Base-by-base conservation (phyloP, 2,888 invertebrate genomes). In the Sminthurides aquaticus region DNA sequence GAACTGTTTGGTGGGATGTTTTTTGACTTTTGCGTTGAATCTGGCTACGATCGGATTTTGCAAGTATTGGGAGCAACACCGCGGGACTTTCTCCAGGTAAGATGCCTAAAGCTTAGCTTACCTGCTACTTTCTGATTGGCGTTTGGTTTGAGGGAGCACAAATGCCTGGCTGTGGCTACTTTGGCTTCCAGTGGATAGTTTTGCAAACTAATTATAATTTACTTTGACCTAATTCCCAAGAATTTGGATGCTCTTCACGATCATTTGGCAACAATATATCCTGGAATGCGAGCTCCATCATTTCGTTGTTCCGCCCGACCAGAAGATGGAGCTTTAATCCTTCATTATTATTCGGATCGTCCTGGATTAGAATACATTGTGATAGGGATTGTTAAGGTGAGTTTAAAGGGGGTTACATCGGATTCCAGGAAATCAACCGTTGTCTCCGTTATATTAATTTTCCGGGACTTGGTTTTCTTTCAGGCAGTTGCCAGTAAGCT, bases 221-320 rank as follows among this genome's bases (percentile, higher is more conserved):
- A n/a, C n/a, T n/a, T n/a, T n/a, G n/a, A n/a, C n/a, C n/a, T n/a
- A n/a, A n/a, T n/a, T n/a, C n/a, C n/a, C 0, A 81, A 97, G 90
- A 96, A 96, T 80, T 81, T 98, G 76, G 97, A 98, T 78, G 95
- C 96, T 18, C 83, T 98, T 2, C 96, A 97, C 77, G 95, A 95
- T 77, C 95, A 95, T 78, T 82, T 96, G 76, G 91, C 92, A 65
- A 95, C 95, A 2, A 81, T 94, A 69, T 95, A 95, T 79, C 95
- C 95, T 0, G 93, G 93, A 24, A 94, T 94, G 93, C 84, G 89
- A 74, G 92, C 93, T 0, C 97, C 97, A 0, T 96, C 95, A 0
- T 97, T 97, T 81, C 85, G 97, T 22, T 97, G 96, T 79, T 93
- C 93, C 0, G 94, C 94, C 76, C 80, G 90, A 64, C 86, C 87